phyloP scores from a whole-genome alignment of 2,797 vertebrate species.

The Enteromius thamalakanensis region DNA sequence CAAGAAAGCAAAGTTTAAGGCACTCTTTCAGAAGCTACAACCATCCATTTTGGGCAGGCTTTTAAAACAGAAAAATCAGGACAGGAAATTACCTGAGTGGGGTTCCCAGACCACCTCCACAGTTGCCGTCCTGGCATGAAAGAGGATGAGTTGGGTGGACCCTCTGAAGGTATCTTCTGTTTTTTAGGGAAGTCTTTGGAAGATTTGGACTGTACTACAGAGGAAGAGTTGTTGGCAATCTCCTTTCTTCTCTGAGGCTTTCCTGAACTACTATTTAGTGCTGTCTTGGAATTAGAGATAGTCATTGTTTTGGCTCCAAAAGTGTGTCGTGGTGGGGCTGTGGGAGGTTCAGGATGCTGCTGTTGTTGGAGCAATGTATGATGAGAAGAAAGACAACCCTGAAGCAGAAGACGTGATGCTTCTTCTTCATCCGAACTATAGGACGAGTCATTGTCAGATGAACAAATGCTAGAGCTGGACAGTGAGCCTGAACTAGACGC shows the following conservation, averaged over 20 bases:
- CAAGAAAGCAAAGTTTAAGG: conserved; percentile 26
- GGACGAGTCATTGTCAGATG: conserved; percentile 95
- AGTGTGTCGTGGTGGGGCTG: conserved; percentile 71
- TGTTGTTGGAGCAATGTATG: conserved; percentile 87
- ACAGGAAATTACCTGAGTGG: conserved; percentile 86
- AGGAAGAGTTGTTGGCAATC: conserved; percentile 48
- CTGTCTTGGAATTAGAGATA: conserved; percentile 73
- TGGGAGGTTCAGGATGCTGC: conserved; percentile 76
- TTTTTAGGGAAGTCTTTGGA: conserved; percentile 89
- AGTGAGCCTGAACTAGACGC: conserved; percentile 92
- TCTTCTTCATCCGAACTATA: conserved; percentile 95
- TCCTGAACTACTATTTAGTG: conserved; percentile 62
- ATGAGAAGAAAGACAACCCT: conserved; percentile 83
- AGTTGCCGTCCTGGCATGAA: conserved; percentile 91
- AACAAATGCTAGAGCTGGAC: conserved; percentile 95
- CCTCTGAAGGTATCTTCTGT: conserved; percentile 91
- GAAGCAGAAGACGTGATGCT: conserved; percentile 86
- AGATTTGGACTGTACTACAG: conserved; percentile 75
- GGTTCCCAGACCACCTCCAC: conserved; percentile 98
- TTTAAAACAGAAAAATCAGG: not conserved
- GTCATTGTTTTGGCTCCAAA: conserved; percentile 83
- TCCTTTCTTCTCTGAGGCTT: conserved; percentile 86
- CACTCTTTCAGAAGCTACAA: not conserved
- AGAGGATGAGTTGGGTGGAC: conserved; percentile 85
- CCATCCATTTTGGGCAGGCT: not conserved